Percentiles rank a stretch among this genome's conserved stretches.
These are phyloP conservation scores for Ichneumon xanthorius DNA, from an alignment of 2,888 invertebrate genomes.

Conservation along the genomic window DNA sequence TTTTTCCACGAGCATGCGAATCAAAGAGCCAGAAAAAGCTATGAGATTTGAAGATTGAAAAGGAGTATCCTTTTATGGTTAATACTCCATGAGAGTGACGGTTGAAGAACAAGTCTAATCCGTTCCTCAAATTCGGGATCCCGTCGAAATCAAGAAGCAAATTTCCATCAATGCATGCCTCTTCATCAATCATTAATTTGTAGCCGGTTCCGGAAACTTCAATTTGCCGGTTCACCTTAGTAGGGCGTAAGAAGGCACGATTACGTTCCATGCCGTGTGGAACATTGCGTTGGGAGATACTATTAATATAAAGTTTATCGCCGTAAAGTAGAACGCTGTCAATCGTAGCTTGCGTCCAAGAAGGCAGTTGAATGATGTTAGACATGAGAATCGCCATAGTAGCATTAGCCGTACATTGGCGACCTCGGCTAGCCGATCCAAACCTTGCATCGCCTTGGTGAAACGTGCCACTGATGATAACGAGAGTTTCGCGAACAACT, in stretches of 20 bases:
- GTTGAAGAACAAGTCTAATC: constrained; percentile 9
- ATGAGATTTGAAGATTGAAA: neutral
- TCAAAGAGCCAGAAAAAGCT: constrained; percentile 39
- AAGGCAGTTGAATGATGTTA: neutral
- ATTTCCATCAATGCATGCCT: constrained; percentile 15
- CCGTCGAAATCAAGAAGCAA: neutral
- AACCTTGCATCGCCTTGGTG: neutral
- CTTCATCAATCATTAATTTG: neutral
- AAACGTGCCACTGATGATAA: no score
- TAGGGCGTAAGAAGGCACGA: neutral
- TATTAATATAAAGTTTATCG: neutral
- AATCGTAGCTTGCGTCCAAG: constrained; percentile 2
- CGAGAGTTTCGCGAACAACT: no score
- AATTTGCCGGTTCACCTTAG: neutral
- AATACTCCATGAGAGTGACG: neutral
- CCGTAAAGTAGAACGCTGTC: neutral
- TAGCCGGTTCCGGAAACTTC: neutral
- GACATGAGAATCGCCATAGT: constrained; percentile 17
- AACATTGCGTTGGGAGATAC: neutral
- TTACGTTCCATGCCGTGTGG: neutral
- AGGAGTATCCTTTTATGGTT: neutral
- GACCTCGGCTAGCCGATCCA: constrained; percentile 7
- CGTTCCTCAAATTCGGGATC: constrained; percentile 12
- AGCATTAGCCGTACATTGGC: constrained; percentile 35
- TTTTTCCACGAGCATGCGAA: constrained; percentile 72